These are phyloP conservation scores for Catostomus latipinnis DNA, from an alignment of 2,797 vertebrate species.

Conservation along the genomic window DNA sequence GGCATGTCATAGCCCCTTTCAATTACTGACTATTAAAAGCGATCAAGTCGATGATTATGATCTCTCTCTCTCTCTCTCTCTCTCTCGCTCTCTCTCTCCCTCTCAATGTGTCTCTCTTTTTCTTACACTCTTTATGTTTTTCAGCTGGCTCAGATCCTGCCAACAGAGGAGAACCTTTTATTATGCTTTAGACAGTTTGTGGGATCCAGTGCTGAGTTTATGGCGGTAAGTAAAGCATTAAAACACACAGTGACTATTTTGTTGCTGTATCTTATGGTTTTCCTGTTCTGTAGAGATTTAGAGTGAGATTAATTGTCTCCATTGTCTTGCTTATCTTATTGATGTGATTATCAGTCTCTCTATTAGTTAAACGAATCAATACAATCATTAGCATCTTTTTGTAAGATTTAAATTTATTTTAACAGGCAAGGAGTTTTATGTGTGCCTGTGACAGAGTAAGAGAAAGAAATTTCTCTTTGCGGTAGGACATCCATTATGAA, in stretches of 20 bases:
- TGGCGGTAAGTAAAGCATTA: slow-evolving; percentile 82
- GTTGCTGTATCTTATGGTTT: not conserved
- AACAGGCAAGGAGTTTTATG: not conserved
- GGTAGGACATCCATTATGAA: slow-evolving; percentile 79
- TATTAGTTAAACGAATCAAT: not conserved
- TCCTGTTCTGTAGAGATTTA: not conserved
- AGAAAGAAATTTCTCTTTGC: slow-evolving; percentile 70
- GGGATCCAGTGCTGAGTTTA: slow-evolving; percentile 91
- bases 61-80: not conserved
- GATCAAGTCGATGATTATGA: not conserved
- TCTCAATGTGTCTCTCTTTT: slow-evolving; percentile 8
- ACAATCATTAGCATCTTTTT: not conserved
- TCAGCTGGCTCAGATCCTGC: slow-evolving; percentile 94
- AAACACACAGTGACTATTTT: slow-evolving; percentile 15
- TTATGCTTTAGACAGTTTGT: slow-evolving; percentile 95
- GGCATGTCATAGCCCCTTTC: too few relatives aligned
- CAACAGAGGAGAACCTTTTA: slow-evolving; percentile 96
- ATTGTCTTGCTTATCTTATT: not conserved
- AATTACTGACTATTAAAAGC: not conserved
- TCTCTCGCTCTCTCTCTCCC: not conserved
- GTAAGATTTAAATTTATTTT: not conserved
- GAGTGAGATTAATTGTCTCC: not conserved
- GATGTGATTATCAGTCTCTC: not conserved
- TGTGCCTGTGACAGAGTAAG: slow-evolving; percentile 35
- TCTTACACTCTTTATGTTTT: slow-evolving; percentile 37